These are phyloP conservation scores for Bufotes viridis DNA, from an alignment of 2,797 vertebrate genomes.

Conservation along the genomic window DNA sequence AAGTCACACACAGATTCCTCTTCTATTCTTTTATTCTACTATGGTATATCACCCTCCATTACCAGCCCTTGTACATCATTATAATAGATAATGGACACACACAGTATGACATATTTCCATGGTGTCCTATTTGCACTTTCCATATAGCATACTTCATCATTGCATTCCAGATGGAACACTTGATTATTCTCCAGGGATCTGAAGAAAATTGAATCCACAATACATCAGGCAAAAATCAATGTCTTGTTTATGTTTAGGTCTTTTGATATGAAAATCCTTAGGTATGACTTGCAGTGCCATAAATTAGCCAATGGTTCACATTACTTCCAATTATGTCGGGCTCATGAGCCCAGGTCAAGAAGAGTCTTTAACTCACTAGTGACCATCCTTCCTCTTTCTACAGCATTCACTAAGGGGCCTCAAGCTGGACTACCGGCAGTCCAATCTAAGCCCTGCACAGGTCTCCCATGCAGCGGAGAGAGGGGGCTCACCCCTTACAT, in stretches of 20 bases:
- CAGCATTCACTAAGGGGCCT: too few species aligned
- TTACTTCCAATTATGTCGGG: too few species aligned
- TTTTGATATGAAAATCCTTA: not conserved
- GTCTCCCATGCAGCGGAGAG: too few species aligned
- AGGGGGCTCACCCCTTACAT: too few species aligned
- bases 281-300: not conserved
- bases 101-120: not conserved
- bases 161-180: not conserved
- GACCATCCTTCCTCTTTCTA: too few species aligned
- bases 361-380: too few species aligned
- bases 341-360: too few species aligned
- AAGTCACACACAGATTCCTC: not conserved
- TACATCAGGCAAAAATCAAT: constrained; percentile 1
- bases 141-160: not conserved
- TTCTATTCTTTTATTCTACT: not conserved
- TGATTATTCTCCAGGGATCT: not conserved
- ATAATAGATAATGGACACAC: not conserved
- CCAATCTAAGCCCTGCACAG: too few species aligned
- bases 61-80: not conserved
- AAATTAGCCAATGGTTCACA: not conserved
- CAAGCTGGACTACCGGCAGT: too few species aligned
- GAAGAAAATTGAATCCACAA: not conserved
- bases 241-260: not conserved
- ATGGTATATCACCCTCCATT: not conserved
- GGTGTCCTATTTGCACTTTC: not conserved